These are phyloP conservation scores for Carposina sasakii DNA, from an alignment of 1,140 invertebrate genomes.

Conservation along the genomic window DNA sequence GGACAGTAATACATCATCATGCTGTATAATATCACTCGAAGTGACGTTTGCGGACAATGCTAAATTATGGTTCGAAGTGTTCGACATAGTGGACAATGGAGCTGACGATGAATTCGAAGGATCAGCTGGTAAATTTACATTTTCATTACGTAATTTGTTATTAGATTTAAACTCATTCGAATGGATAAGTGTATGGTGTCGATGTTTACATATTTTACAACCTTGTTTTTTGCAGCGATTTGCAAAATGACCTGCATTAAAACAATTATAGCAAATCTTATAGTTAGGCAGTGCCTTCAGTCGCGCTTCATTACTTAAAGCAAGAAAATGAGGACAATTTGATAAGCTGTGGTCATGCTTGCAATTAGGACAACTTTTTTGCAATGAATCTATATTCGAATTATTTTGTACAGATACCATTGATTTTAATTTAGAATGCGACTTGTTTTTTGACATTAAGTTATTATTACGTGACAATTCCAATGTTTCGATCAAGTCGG, in stretches of 20 bases:
- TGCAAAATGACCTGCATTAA: slow-evolving; percentile 1
- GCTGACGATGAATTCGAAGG: background rate
- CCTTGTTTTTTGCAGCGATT: slow-evolving; percentile 7
- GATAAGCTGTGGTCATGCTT: slow-evolving; percentile 4
- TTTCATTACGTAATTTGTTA: background rate
- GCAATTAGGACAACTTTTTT: slow-evolving; percentile 7
- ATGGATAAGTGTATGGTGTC: background rate
- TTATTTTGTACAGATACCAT: background rate
- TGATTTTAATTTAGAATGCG: background rate
- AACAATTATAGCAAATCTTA: slow-evolving; percentile 12
- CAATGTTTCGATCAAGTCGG: background rate
- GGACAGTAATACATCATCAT: too few relatives aligned
- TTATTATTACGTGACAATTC: background rate
- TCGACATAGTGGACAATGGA: background rate
- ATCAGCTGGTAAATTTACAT: background rate
- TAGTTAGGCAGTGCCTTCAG: background rate
- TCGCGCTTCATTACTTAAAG: slow-evolving; percentile 8
- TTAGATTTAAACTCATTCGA: too few relatives aligned
- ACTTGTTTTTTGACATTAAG: background rate
- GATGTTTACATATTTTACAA: slow-evolving; percentile 6
- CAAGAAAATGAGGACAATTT: slow-evolving; percentile 20
- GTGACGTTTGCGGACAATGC: background rate
- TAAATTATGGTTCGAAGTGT: background rate
- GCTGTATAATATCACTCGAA: background rate
- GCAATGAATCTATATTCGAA: background rate